Conservation (phyloP, 37 sponge, comb jelly and placozoan species). For the Spongia lamella region DNA sequence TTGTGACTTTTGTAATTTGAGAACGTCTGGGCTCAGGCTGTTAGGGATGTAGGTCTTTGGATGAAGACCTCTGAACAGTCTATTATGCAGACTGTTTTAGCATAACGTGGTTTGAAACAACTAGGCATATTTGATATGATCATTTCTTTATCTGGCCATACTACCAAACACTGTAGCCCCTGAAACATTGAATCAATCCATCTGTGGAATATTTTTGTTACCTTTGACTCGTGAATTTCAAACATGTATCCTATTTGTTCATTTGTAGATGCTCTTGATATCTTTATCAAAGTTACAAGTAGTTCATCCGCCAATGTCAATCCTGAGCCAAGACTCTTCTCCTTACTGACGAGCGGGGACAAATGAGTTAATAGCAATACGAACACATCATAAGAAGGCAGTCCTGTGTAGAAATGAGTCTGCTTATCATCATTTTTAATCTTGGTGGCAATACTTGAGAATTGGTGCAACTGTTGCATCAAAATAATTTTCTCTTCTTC, state of each 20-base stretch:
- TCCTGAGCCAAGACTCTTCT: too few relatives aligned
- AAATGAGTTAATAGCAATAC: too few relatives aligned
- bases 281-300: too few relatives aligned
- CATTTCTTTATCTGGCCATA: constrained; percentile 12
- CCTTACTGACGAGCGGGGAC: too few relatives aligned
- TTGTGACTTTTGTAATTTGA: constrained; percentile 28
- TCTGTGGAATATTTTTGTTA: background rate
- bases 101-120: background rate
- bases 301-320: too few relatives aligned
- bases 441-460: too few relatives aligned
- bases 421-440: too few relatives aligned
- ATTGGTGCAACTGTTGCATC: too few relatives aligned
- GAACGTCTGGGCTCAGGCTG: constrained; percentile 1
- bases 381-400: too few relatives aligned
- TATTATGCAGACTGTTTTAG: constrained; percentile 11
- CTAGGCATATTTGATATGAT: background rate
- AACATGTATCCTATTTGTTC: background rate
- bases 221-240: background rate
- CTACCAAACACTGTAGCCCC: background rate
- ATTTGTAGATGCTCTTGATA: too few relatives aligned
- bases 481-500: too few relatives aligned
- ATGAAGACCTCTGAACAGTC: constrained; percentile 27
- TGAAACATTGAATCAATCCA: constrained; percentile 23
- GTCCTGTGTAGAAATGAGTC: too few relatives aligned
- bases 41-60: background rate